Conservation (phyloP, 2,797 vertebrate species). For the Lemur catta region DNA sequence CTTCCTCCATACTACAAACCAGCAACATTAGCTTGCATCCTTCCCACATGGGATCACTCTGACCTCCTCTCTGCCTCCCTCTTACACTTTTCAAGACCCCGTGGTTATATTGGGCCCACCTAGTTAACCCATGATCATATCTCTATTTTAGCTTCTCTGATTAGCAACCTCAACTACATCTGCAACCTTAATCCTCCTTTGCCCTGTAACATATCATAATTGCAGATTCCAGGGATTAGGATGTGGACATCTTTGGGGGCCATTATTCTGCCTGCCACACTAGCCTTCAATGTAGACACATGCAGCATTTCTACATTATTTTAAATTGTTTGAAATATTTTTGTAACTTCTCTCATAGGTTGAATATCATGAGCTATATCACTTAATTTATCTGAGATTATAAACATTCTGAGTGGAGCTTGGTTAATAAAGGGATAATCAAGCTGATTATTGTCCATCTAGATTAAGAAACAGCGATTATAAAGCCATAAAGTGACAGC, state of each 20-base stretch:
- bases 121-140: neutral
- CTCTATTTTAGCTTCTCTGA: neutral
- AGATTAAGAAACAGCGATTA: neutral
- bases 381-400: neutral
- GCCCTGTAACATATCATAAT: neutral
- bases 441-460: neutral
- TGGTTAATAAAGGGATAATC: neutral
- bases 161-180: neutral
- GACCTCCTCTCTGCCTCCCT: neutral
- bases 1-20: neutral
- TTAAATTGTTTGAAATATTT: neutral
- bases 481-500: neutral
- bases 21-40: neutral
- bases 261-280: neutral
- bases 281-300: neutral
- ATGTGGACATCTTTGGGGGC: neutral
- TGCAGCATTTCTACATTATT: accelerated
- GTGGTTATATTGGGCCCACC: accelerated
- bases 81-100: neutral
- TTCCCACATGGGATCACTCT: neutral
- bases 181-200: neutral
- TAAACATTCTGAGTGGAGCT: neutral
- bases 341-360: neutral
- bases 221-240: neutral
- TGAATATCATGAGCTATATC: neutral